Conservation (phyloP, 2,113 vertebrate species). For the Cinclus mexicanus region DNA sequence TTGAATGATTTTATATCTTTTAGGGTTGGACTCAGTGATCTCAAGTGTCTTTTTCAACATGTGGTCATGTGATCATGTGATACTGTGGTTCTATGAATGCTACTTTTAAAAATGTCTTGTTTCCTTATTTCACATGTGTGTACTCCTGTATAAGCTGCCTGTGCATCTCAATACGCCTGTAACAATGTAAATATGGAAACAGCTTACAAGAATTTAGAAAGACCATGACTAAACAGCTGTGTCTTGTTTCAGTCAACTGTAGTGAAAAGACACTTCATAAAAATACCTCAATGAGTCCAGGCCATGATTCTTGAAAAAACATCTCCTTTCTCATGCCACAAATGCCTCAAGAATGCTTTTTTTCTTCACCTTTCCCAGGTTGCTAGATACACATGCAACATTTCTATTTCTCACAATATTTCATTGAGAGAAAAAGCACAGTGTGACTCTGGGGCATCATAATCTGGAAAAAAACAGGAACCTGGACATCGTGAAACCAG, state of each 20-base stretch:
- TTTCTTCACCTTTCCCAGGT: not conserved
- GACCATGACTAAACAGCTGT: not conserved
- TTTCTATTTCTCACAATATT: slow-evolving; percentile 15
- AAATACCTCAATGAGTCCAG: not conserved
- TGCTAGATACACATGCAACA: not conserved
- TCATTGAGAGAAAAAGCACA: not conserved
- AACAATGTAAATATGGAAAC: not conserved
- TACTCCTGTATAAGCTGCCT: not conserved
- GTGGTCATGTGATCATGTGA: not conserved
- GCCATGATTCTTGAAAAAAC: not conserved
- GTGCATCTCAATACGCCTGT: not conserved
- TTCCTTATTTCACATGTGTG: not conserved
- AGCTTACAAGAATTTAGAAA: not conserved
- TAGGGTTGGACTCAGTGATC: accelerated
- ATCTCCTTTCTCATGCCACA: not conserved
- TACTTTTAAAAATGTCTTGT: not conserved
- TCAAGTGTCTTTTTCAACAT: not conserved
- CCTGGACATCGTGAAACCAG: not conserved
- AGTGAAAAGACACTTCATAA: not conserved
- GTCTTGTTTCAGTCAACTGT: not conserved
- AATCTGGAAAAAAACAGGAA: slow-evolving; percentile 47
- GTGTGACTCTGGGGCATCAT: not conserved
- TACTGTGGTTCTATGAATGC: not conserved
- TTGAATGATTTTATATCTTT: not conserved
- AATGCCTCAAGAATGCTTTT: not conserved